Evolutionary conservation across 2,113 vertebrate species (phyloP).

Genomic region (Glaucidium brasilianum): DNA sequence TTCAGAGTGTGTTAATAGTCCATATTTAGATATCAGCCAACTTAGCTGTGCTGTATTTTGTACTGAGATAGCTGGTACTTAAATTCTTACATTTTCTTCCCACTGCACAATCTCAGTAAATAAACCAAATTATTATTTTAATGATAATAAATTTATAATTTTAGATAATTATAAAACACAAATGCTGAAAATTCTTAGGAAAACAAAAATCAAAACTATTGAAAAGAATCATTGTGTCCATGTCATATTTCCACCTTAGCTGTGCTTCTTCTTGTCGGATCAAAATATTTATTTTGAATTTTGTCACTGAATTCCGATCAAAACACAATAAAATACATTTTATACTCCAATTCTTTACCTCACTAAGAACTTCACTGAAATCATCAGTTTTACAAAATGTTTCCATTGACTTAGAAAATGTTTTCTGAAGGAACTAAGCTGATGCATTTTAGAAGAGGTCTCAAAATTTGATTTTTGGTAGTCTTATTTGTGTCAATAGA

Average conservation of each 20-base stretch:
- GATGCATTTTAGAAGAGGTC: not conserved
- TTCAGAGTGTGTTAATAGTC: not conserved
- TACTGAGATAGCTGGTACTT: not conserved
- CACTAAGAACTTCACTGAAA: not conserved
- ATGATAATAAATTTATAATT: too few species aligned
- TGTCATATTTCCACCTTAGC: not conserved
- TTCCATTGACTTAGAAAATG: not conserved
- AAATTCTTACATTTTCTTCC: not conserved
- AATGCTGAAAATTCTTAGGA: not conserved
- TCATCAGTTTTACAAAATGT: not conserved
- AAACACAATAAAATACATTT: not conserved
- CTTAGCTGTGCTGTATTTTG: not conserved
- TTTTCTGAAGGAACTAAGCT: not conserved
- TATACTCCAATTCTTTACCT: not conserved
- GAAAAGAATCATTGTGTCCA: not conserved
- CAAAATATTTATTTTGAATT: not conserved
- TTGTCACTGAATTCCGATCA: not conserved
- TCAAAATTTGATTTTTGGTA: not conserved
- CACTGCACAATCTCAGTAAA: not conserved
- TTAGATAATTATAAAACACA: not conserved
- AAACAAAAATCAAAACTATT: not conserved
- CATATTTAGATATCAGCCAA: not conserved
- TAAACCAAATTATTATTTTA: not conserved
- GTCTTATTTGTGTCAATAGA: not conserved
- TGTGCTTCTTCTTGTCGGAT: not conserved